A percentile compares a stretch with the other conserved stretches of the same genome.
Conservation (phyloP, 2,888 invertebrate genomes). For the Aporophyla nigra region DNA sequence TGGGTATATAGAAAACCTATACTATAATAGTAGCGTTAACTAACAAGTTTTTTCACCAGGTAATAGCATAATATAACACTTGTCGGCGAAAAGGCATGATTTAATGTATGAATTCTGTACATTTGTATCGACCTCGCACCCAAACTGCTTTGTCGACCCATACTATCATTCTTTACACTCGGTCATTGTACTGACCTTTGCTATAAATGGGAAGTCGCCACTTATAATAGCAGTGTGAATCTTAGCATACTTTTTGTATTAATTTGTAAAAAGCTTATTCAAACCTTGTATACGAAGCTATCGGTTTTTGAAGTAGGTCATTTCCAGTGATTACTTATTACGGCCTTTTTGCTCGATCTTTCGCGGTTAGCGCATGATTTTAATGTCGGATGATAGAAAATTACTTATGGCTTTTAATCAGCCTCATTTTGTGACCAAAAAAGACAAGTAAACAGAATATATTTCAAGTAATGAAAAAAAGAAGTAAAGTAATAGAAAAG, state of each 20-base stretch:
- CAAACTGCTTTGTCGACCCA: constrained; percentile 34
- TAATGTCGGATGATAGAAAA: too few relatives aligned
- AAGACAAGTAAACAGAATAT: too few relatives aligned
- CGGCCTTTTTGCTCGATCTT: too few relatives aligned
- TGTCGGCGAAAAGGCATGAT: constrained; percentile 27
- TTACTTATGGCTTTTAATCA: neutral
- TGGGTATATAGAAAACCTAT: neutral
- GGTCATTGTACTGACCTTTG: constrained; percentile 16
- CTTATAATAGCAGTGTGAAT: neutral
- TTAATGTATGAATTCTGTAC: constrained; percentile 38
- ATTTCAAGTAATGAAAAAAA: too few relatives aligned
- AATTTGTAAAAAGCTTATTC: neutral
- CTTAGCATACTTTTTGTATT: neutral
- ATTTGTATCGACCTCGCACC: constrained; percentile 51
- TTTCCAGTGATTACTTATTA: too few relatives aligned
- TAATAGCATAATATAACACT: neutral
- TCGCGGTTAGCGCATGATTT: neutral
- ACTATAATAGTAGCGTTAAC: constrained; percentile 10
- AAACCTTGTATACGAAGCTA: neutral
- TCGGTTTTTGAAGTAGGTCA: neutral
- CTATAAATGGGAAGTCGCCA: neutral
- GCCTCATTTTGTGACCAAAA: too few relatives aligned
- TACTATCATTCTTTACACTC: constrained; percentile 6
- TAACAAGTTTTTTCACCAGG: constrained; percentile 25
- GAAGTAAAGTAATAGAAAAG: too few relatives aligned